Conservation (phyloP, 2,888 invertebrate species). For the Ophioninae sp. region DNA sequence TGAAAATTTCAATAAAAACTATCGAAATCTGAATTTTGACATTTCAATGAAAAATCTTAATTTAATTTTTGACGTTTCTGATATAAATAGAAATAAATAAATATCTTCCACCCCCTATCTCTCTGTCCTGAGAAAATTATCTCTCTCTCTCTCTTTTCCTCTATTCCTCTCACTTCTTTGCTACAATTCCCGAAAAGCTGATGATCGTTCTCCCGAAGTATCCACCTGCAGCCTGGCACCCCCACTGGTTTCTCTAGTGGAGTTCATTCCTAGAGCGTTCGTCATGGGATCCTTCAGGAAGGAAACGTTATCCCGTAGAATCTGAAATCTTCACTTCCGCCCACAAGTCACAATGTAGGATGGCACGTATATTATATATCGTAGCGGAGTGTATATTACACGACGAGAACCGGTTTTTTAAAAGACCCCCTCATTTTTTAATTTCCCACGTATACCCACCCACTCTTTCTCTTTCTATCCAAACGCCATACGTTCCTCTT, state of each 20-base stretch:
- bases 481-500: slow-evolving; percentile 50
- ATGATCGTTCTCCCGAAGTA: slow-evolving; percentile 59
- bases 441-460: slow-evolving; percentile 57
- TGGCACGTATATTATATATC: slow-evolving; percentile 12
- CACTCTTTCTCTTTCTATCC: slow-evolving; percentile 14
- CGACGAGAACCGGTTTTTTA: slow-evolving; percentile 47
- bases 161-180: slow-evolving; percentile 52
- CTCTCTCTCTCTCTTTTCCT: slow-evolving; percentile 34
- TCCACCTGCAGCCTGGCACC: slow-evolving; percentile 76
- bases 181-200: slow-evolving; percentile 67
- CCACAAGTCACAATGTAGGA: slow-evolving; percentile 58
- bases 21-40: too few relatives aligned
- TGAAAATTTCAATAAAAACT: too few relatives aligned
- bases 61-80: too few relatives aligned
- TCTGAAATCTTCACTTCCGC: slow-evolving; percentile 74
- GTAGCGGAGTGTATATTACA: slow-evolving; percentile 34
- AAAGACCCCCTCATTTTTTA: slow-evolving; percentile 59
- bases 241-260: slow-evolving; percentile 63
- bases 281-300: slow-evolving; percentile 70
- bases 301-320: slow-evolving; percentile 71
- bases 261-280: slow-evolving; percentile 37
- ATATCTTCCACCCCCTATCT: too few relatives aligned
- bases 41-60: too few relatives aligned
- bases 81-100: too few relatives aligned
- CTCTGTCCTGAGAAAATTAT: too few relatives aligned